Base-by-base conservation (phyloP, 2,888 invertebrate species). In the Aplocera efformata region DNA sequence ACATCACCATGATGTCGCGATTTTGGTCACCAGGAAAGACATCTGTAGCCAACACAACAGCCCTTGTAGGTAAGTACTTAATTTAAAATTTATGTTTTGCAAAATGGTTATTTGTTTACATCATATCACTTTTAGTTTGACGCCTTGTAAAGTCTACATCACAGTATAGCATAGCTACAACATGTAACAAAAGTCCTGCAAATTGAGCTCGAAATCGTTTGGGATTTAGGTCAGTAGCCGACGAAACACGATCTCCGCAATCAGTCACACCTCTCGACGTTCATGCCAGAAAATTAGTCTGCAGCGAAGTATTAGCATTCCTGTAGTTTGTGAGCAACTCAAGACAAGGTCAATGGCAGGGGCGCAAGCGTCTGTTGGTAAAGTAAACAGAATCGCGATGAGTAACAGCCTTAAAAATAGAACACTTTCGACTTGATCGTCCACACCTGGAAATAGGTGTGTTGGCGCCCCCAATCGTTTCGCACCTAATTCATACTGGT, bases 1-100 rank as follows among this genome's bases (percentile, higher is more conserved):
- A 1, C 93, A 95, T 66, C 96, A 97, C 67, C 96, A 97, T 73
- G 97, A 97, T 69, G 96, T 96, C 3, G 97, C 96, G 26, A 92
- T 97, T 53, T 89, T 97, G 30, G 91, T 97, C 50, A 97, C 97
- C 11, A 92, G 94, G 63, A 91, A 91, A 72, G 93, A 93, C 72
- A 93, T 94, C 59, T 94, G 94, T 75, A 91, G 91, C 42, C 90
- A 77, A 54, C 82, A 88, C 64, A 88, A 88, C 67, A 70, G 79
- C 40, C 86, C 88, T 80, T 89, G 89, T 79, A 89, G 89, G 89
- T 89, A 85, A 51, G 85, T 58, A 63, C 50, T 50, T 54, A 32
- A 24, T 28, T 25, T 21, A 17, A 26, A 4, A 23, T 36, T 17
- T 20, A 13, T 24, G 20, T 20, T 23, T 20, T 32, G n/a, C 27